These are phyloP conservation scores for Bungarus multicinctus DNA, from an alignment of 2,113 vertebrate species.

Conservation along the genomic window DNA sequence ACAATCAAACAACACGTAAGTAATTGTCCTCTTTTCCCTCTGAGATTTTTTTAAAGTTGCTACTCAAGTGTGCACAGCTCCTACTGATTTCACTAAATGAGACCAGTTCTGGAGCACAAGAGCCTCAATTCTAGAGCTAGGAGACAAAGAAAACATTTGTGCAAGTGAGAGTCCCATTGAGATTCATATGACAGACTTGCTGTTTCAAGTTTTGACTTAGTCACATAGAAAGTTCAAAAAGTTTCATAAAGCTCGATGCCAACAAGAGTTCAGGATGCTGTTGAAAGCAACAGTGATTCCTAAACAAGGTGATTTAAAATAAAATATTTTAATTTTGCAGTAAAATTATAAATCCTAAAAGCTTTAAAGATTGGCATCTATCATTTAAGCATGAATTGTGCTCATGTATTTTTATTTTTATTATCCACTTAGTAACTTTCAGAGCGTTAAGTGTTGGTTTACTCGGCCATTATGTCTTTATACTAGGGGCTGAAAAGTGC, in stretches of 20 bases:
- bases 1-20: slow-evolving; percentile 24
- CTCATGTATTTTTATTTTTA: not conserved
- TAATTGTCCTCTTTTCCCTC: slow-evolving; percentile 43
- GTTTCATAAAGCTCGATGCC: not conserved
- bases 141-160: slow-evolving; percentile 16
- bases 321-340: not conserved
- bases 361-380: not conserved
- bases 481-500: not conserved
- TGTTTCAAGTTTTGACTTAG: not conserved
- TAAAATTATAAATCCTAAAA: not conserved
- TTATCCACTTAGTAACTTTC: not conserved
- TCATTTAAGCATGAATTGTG: not conserved
- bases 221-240: not conserved
- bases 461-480: not conserved
- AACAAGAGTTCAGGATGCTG: not conserved
- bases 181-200: slow-evolving; percentile 28
- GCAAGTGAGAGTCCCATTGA: slow-evolving; percentile 40
- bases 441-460: not conserved
- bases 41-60: slow-evolving; percentile 48
- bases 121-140: not conserved
- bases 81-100: slow-evolving; percentile 32
- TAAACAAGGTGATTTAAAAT: not conserved
- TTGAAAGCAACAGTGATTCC: not conserved
- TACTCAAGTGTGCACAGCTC: slow-evolving; percentile 51
- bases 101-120: slow-evolving; percentile 32